phyloP scores from a whole-genome alignment of 2,888 invertebrate genomes.

The Perizoma flavofasciatum region DNA sequence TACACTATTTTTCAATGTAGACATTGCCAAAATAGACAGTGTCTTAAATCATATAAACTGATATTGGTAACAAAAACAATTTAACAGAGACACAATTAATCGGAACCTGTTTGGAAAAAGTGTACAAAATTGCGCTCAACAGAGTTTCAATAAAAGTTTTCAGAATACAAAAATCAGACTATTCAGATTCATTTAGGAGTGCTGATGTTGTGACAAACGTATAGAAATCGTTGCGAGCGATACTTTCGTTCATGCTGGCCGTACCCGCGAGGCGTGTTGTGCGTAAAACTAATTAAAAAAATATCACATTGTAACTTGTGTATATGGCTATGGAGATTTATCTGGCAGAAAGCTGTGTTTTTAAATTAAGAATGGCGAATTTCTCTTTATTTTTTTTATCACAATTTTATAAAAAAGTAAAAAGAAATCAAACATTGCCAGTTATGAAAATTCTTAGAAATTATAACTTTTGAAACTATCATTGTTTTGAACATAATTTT shows the following conservation, averaged over 20 bases:
- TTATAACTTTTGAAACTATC: too few species aligned
- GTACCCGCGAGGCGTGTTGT: conserved; percentile 58
- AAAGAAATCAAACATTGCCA: not conserved
- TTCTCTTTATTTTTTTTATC: not conserved
- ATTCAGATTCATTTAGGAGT: conserved; percentile 61
- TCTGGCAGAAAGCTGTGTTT: conserved; percentile 59
- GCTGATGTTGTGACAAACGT: conserved; percentile 62
- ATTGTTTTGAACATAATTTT: too few species aligned
- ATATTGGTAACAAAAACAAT: too few species aligned
- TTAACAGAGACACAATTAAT: too few species aligned
- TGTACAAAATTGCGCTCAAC: conserved; percentile 29
- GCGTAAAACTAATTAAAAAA: conserved; percentile 60
- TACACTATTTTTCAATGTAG: too few species aligned
- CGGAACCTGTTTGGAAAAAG: too few species aligned
- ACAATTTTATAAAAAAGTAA: too few species aligned
- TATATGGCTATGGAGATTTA: conserved; percentile 74
- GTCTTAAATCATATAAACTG: too few species aligned
- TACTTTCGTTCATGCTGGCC: conserved; percentile 39
- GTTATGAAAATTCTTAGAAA: not conserved
- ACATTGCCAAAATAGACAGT: too few species aligned
- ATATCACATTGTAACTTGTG: conserved; percentile 74
- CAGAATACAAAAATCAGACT: conserved; percentile 33
- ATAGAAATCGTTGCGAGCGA: conserved; percentile 51
- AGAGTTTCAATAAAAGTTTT: conserved; percentile 20
- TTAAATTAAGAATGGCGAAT: conserved; percentile 16